Evolutionary conservation across 2,888 invertebrate species (phyloP).

Genomic region (Drosophila nigritarsus): DNA sequence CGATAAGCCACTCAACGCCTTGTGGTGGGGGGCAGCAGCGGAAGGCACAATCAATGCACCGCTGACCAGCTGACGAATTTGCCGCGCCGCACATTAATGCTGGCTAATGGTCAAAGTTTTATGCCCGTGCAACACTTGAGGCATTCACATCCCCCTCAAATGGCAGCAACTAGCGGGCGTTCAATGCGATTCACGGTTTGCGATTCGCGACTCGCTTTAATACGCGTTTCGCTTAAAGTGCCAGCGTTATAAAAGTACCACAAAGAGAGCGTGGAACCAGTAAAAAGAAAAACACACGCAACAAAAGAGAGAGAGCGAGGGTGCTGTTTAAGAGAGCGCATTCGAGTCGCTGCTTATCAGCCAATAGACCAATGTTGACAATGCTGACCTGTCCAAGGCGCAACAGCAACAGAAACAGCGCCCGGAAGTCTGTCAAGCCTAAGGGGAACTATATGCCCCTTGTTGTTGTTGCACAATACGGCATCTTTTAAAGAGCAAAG

Average conservation of each 20-base stretch:
- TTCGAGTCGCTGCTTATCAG: conserved; percentile 47
- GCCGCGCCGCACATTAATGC: conserved; percentile 69
- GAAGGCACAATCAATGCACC: conserved; percentile 56
- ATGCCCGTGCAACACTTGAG: conserved; percentile 76
- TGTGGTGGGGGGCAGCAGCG: conserved; percentile 7
- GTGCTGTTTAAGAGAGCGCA: conserved; percentile 22
- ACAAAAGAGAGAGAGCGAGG: neutral
- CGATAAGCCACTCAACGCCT: conserved; percentile 50
- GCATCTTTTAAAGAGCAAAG: conserved; percentile 41
- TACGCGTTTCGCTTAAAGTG: conserved; percentile 52
- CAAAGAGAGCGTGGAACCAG: conserved; percentile 18
- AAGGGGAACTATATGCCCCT: conserved; percentile 12
- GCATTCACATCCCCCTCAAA: conserved; percentile 39
- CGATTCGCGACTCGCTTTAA: conserved; percentile 38
- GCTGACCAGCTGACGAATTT: conserved; percentile 75
- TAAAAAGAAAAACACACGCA: neutral
- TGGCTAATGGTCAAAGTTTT: conserved; percentile 77
- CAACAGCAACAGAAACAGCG: conserved; percentile 58
- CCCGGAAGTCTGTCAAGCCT: conserved; percentile 43
- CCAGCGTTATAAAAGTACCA: conserved; percentile 39
- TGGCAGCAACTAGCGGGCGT: conserved; percentile 15
- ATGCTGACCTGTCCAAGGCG: conserved; percentile 62
- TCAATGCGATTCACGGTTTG: conserved; percentile 4
- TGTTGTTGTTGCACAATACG: conserved; percentile 25
- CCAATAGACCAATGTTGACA: conserved; percentile 52